Conservation (phyloP, 2,797 vertebrate species). For the Pangasius sanitwongsei region DNA sequence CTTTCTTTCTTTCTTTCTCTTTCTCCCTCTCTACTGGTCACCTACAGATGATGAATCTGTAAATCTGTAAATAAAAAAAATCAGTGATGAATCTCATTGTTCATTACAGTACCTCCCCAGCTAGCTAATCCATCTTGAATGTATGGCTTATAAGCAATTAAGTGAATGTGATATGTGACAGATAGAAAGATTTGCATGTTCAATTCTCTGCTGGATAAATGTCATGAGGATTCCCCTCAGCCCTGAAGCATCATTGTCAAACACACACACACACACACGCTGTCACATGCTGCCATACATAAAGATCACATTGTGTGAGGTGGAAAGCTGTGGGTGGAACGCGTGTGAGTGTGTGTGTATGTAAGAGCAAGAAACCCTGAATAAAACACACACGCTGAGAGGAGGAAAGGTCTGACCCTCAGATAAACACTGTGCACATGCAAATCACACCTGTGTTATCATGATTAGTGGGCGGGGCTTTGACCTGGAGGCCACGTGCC, state of each 20-base stretch:
- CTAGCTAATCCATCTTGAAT: neutral
- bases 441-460: conserved; percentile 16
- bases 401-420: conserved; percentile 24
- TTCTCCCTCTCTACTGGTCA: neutral
- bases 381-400: neutral
- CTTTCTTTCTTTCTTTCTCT: neutral
- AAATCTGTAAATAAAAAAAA: too few species aligned
- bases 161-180: conserved; percentile 2
- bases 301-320: conserved; percentile 12
- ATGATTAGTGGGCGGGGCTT: conserved; percentile 20
- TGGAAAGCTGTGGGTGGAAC: conserved; percentile 12
- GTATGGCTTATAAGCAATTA: neutral
- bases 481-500: neutral
- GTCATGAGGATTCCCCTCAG: conserved; percentile 18
- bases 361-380: neutral
- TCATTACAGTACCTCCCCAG: neutral
- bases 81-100: neutral
- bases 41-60: neutral
- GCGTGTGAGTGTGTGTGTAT: conserved; percentile 23
- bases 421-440: conserved; percentile 19
- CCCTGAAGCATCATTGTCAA: conserved; percentile 1
- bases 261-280: neutral
- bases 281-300: neutral
- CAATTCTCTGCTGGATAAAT: conserved; percentile 2
- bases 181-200: conserved; percentile 24